phyloP scores from a whole-genome alignment of 2,797 vertebrate genomes.

The Sebastiscus tertius region DNA sequence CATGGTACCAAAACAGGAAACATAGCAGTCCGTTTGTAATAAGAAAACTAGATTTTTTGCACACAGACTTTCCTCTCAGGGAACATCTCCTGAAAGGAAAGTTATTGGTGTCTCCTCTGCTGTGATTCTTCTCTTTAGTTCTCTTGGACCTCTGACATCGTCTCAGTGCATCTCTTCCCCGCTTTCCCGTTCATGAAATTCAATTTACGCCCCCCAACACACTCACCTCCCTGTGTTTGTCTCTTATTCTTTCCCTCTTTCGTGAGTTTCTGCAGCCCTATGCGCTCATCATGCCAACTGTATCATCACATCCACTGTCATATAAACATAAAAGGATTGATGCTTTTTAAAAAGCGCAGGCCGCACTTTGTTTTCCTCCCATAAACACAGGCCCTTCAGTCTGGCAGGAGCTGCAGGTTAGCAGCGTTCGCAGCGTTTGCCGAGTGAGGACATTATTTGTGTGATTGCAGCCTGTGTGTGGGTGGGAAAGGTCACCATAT shows the following conservation, averaged over 20 bases:
- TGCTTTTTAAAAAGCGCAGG: conserved; percentile 9
- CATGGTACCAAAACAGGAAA: background rate
- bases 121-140: conserved; percentile 18
- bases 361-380: conserved; percentile 20
- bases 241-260: background rate
- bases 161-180: conserved; percentile 20
- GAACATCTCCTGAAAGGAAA: background rate
- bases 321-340: conserved; percentile 12
- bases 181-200: conserved; percentile 47
- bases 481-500: conserved; percentile 52
- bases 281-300: background rate
- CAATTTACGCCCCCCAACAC: conserved; percentile 15
- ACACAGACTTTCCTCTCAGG: background rate
- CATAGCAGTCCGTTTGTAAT: background rate
- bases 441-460: conserved; percentile 46
- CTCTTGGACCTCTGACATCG: conserved; percentile 35
- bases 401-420: conserved; percentile 43
- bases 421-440: conserved; percentile 5
- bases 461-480: conserved; percentile 41
- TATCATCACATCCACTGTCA: conserved; percentile 22
- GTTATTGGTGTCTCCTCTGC: background rate
- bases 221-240: background rate
- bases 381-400: conserved; percentile 25
- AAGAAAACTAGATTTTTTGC: background rate
- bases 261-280: background rate